Evolutionary conservation across 2,113 vertebrate species (phyloP).

Genomic region (Scomber japonicus): DNA sequence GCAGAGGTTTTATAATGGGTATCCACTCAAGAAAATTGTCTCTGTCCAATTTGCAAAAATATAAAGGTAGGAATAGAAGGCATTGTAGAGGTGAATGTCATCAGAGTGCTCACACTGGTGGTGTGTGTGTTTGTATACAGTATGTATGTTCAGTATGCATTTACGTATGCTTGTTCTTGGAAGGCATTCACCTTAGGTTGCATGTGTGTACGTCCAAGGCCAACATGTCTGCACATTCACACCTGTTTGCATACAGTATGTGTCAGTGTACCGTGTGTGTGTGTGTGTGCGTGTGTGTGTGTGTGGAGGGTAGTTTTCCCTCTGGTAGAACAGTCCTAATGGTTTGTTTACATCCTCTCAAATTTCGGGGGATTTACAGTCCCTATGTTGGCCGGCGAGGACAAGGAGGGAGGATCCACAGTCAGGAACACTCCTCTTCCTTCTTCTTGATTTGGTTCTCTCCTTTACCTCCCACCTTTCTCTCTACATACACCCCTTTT

Average conservation of each 20-base stretch:
- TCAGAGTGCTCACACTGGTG: not conserved
- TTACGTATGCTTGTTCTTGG: not conserved
- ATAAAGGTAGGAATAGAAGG: not conserved
- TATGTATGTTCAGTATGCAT: not conserved
- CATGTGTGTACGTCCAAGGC: not conserved
- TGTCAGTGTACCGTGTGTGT: conserved; percentile 7
- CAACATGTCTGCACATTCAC: conserved; percentile 27
- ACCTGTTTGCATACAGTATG: not conserved
- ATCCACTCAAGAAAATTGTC: not conserved
- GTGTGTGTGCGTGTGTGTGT: conserved; percentile 7
- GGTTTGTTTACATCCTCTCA: conserved; percentile 72
- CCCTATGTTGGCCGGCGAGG: conserved; percentile 35
- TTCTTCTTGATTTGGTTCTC: conserved; percentile 15
- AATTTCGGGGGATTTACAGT: conserved; percentile 73
- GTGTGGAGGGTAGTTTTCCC: conserved; percentile 9
- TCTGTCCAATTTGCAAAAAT: conserved; percentile 12
- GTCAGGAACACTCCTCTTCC: conserved; percentile 30
- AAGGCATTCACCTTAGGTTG: not conserved
- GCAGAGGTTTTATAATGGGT: conserved; percentile 1
- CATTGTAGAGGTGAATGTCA: not conserved
- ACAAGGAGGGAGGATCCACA: conserved; percentile 27
- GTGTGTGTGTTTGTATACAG: not conserved
- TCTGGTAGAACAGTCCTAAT: conserved; percentile 42
- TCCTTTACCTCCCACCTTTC: not conserved
- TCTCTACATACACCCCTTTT: too few relatives aligned